A percentile compares a stretch with the other conserved stretches of the same genome.
Evolutionary conservation across 1,140 invertebrate species (phyloP).

Genomic region (Leptopilina clavipes): DNA sequence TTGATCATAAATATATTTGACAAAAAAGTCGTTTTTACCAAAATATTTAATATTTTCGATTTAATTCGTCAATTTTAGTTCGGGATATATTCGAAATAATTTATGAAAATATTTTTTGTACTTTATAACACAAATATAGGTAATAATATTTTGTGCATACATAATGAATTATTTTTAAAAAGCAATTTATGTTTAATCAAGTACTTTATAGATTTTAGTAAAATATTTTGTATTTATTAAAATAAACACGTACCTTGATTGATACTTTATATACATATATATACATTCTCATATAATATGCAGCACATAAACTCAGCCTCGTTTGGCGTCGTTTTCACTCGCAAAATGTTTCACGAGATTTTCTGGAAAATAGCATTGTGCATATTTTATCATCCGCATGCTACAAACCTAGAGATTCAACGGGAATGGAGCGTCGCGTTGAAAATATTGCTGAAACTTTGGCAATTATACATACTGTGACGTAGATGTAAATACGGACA

Average conservation of each 20-base stretch:
- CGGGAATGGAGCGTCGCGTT: constrained; percentile 8
- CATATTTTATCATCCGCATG: constrained; percentile 29
- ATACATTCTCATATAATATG: constrained; percentile 11
- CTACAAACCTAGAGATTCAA: constrained; percentile 25
- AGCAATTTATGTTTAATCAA: no score
- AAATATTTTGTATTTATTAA: constrained; percentile 12
- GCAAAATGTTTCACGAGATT: constrained; percentile 31
- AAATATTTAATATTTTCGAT: no score
- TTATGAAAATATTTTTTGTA: no score
- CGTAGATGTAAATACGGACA: constrained; percentile 16
- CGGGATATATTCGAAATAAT: no score
- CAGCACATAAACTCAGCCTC: constrained; percentile 9
- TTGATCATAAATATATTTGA: no score
- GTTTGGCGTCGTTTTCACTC: constrained; percentile 27
- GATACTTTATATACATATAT: background rate
- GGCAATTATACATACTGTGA: constrained; percentile 30
- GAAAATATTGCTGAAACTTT: constrained; percentile 34
- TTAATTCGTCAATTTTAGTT: no score
- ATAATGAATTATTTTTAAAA: no score
- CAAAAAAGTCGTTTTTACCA: no score
- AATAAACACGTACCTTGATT: constrained; percentile 29
- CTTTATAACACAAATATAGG: no score
- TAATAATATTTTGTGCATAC: no score
- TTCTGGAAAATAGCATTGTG: constrained; percentile 24
- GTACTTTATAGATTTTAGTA: no score